Evolutionary conservation across 2,888 invertebrate species (phyloP).

Genomic region (Scrobipalpa atriplicella): DNA sequence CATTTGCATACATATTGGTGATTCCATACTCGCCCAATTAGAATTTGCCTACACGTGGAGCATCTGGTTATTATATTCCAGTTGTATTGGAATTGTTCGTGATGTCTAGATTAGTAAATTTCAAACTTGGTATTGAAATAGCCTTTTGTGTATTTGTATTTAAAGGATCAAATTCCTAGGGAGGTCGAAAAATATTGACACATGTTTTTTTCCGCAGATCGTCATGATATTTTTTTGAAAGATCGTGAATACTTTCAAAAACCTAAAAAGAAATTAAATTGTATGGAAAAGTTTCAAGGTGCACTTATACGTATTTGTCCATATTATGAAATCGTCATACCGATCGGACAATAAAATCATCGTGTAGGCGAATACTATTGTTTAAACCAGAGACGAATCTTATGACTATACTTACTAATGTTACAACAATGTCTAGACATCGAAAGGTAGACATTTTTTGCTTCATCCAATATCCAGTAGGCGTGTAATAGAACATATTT

Average conservation of each 20-base stretch:
- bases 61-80: constrained; percentile 27
- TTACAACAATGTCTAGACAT: constrained; percentile 69
- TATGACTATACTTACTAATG: constrained; percentile 41
- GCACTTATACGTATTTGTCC: constrained; percentile 53
- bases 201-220: background rate
- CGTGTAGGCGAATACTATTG: constrained; percentile 65
- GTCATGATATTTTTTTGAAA: background rate
- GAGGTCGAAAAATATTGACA: constrained; percentile 11
- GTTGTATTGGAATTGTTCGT: background rate
- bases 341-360: constrained; percentile 51
- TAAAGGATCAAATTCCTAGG: constrained; percentile 3
- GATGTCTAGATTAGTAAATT: constrained; percentile 10
- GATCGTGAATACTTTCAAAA: background rate
- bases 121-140: background rate
- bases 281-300: background rate
- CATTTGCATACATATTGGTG: constrained; percentile 58
- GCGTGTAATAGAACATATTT: constrained; percentile 57
- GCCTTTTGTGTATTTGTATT: background rate
- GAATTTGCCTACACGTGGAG: constrained; percentile 33
- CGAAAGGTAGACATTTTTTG: constrained; percentile 66
- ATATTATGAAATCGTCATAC: constrained; percentile 53
- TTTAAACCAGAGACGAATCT: constrained; percentile 48
- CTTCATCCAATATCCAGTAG: constrained; percentile 51
- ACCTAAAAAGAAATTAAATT: no score
- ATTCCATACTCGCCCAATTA: constrained; percentile 37